A percentile compares a stretch with the other conserved stretches of the same genome.
Conservation (phyloP, 2,888 invertebrate species). For the Tenthredo notha region DNA sequence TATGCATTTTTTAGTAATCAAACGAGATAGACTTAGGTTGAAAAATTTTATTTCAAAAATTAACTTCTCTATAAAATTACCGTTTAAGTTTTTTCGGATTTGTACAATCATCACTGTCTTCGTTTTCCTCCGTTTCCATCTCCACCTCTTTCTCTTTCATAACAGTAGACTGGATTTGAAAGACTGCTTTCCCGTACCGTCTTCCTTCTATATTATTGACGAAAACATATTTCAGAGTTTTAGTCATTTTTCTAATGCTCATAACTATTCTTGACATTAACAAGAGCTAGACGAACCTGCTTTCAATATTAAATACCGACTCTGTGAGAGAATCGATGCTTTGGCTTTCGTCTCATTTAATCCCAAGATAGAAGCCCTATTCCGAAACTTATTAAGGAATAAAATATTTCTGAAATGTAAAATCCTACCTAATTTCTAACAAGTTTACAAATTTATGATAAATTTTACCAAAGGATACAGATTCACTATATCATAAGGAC, state of each 20-base stretch:
- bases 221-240: constrained; percentile 12
- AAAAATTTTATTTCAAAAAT: background rate
- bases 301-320: constrained; percentile 83
- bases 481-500: constrained; percentile 89
- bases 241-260: background rate
- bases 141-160: background rate
- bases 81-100: constrained; percentile 33
- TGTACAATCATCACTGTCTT: constrained; percentile 9
- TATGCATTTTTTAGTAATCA: background rate
- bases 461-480: constrained; percentile 81
- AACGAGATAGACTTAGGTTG: background rate
- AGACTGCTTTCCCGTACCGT: constrained; percentile 70
- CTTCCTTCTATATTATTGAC: constrained; percentile 67
- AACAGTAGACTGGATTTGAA: constrained; percentile 60
- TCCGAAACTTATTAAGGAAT: constrained; percentile 55
- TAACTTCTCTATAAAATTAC: background rate
- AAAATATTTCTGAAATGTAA: constrained; percentile 51
- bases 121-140: constrained; percentile 8
- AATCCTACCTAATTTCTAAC: background rate
- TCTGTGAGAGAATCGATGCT: constrained; percentile 82
- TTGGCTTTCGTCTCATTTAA: constrained; percentile 86
- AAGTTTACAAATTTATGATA: constrained; percentile 38
- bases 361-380: constrained; percentile 85
- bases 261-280: background rate
- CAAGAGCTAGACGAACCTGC: constrained; percentile 78